phyloP scores from a whole-genome alignment of 2,797 vertebrate genomes.

The Fringilla coelebs region DNA sequence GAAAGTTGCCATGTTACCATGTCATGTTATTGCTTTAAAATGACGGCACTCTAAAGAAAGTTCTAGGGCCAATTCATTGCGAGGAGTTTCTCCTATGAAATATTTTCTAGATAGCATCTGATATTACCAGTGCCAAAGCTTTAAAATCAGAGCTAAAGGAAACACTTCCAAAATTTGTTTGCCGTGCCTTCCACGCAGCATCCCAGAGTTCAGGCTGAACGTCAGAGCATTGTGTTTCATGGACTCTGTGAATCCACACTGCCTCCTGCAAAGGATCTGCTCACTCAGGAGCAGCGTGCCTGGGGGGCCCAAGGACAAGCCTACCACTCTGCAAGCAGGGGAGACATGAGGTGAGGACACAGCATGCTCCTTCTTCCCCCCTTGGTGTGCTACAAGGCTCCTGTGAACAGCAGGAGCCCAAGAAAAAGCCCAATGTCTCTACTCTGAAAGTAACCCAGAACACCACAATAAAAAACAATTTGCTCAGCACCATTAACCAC shows the following conservation, averaged over 20 bases:
- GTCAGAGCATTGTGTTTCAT: fast-evolving
- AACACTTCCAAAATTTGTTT: neutral
- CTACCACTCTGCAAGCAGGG: neutral
- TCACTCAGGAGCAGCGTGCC: fast-evolving
- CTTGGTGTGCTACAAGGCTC: neutral
- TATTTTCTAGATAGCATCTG: neutral
- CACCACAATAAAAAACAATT: neutral
- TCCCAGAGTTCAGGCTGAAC: neutral
- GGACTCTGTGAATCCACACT: fast-evolving
- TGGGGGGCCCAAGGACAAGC: neutral
- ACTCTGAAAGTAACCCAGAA: neutral
- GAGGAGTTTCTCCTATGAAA: neutral
- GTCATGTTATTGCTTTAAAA: neutral
- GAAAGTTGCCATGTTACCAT: neutral
- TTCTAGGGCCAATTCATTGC: neutral
- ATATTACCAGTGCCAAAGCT: neutral
- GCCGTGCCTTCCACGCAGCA: fast-evolving
- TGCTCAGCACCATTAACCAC: neutral
- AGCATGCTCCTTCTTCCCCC: fast-evolving
- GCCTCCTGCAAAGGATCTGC: neutral
- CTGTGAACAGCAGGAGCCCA: fast-evolving
- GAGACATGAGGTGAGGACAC: neutral
- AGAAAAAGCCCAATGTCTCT: neutral
- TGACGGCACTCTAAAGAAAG: neutral
- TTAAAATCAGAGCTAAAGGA: neutral